Evolutionary conservation across 2,888 invertebrate species (phyloP).

Genomic region (Ceraclea dissimilis): DNA sequence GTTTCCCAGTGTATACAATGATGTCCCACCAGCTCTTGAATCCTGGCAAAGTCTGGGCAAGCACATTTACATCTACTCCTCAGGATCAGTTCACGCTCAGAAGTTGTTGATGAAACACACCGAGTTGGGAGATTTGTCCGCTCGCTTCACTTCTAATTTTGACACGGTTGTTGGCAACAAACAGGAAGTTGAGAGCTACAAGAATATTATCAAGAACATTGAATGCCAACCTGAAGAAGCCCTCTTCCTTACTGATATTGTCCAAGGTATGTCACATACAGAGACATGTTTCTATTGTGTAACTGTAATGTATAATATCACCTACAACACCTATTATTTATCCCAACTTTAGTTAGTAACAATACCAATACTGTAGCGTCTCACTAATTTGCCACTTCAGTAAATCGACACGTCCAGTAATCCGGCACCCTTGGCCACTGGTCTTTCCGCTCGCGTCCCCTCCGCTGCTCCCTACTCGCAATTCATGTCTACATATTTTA

Average conservation of each 20-base stretch:
- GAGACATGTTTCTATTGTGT: not conserved
- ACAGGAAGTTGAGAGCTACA: conserved; percentile 69
- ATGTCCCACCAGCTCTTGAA: conserved; percentile 69
- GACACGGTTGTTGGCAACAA: conserved; percentile 83
- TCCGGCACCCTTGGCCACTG: too few species aligned
- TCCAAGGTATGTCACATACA: conserved; percentile 61
- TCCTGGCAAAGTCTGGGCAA: conserved; percentile 61
- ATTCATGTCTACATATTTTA: too few species aligned
- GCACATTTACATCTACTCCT: conserved; percentile 81
- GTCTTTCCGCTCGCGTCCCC: too few species aligned
- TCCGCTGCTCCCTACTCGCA: too few species aligned
- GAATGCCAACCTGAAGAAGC: conserved; percentile 57
- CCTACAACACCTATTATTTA: not conserved
- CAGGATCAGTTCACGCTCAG: conserved; percentile 86
- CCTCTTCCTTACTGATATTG: conserved; percentile 80
- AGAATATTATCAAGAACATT: conserved; percentile 63
- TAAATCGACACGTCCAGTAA: too few species aligned
- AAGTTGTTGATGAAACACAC: conserved; percentile 77
- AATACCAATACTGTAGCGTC: too few species aligned
- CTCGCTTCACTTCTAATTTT: conserved; percentile 69
- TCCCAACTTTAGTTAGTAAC: too few species aligned
- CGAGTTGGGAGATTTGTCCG: conserved; percentile 66
- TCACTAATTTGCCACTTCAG: too few species aligned
- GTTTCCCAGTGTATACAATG: conserved; percentile 68
- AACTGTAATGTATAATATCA: not conserved